phyloP scores from a whole-genome alignment of 2,888 invertebrate genomes.

The Hermodice carunculata region DNA sequence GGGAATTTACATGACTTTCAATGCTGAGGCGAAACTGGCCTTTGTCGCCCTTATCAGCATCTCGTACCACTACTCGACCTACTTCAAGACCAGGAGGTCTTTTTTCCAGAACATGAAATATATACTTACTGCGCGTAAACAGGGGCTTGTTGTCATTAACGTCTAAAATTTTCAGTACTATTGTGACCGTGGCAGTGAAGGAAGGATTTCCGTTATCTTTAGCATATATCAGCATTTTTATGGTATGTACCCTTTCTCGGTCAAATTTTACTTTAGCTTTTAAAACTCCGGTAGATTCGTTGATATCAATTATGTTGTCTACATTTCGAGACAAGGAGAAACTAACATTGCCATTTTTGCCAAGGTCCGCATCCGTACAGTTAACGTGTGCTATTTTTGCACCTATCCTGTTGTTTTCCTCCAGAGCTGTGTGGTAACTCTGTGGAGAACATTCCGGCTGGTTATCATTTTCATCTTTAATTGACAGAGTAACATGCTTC shows the following conservation, averaged over 20 bases:
- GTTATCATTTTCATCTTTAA: constrained; percentile 37
- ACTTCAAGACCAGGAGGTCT: too few species aligned
- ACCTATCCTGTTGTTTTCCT: constrained; percentile 29
- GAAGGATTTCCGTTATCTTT: constrained; percentile 54
- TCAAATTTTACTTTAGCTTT: constrained; percentile 33
- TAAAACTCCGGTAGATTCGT: constrained; percentile 26
- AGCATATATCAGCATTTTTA: constrained; percentile 52
- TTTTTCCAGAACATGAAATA: too few species aligned
- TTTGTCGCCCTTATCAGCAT: too few species aligned
- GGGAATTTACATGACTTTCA: too few species aligned
- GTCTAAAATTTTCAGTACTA: constrained; percentile 53
- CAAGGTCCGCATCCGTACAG: constrained; percentile 42
- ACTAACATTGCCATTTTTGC: constrained; percentile 52
- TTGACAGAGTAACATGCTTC: constrained; percentile 13
- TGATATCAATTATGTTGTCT: constrained; percentile 6
- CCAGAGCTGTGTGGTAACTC: constrained; percentile 25
- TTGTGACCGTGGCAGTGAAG: constrained; percentile 46
- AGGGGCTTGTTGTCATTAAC: constrained; percentile 39
- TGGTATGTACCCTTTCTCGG: constrained; percentile 24
- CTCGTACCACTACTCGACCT: too few species aligned
- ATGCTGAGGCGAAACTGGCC: too few species aligned
- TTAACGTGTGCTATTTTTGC: constrained; percentile 24
- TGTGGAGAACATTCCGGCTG: constrained; percentile 25
- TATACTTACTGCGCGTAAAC: too few species aligned
- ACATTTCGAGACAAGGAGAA: constrained; percentile 44